Conservation (phyloP, 1,140 invertebrate genomes). For the Cardiocondyla obscurior region DNA sequence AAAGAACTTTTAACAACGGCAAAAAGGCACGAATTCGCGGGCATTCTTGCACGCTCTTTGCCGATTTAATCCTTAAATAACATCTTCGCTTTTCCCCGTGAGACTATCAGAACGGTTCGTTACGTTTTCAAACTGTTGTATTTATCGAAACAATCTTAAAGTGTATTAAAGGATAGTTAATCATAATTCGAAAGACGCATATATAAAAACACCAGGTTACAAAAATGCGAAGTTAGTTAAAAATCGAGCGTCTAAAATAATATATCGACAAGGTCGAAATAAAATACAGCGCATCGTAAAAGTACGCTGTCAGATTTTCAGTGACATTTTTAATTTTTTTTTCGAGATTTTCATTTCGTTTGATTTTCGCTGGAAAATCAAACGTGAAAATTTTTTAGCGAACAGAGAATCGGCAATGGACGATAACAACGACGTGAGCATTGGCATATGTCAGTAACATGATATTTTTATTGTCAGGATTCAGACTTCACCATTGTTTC, state of each 20-base stretch:
- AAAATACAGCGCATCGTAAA: not conserved
- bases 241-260: not conserved
- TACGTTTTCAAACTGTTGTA: not conserved
- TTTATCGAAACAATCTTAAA: not conserved
- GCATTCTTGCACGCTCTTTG: slow-evolving; percentile 51
- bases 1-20: slow-evolving; percentile 73
- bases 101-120: not conserved
- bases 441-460: slow-evolving; percentile 46
- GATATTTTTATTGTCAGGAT: slow-evolving; percentile 50
- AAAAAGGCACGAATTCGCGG: slow-evolving; percentile 72
- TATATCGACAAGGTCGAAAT: not conserved
- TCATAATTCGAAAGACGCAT: not conserved
- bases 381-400: slow-evolving; percentile 17
- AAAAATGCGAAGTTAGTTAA: not conserved
- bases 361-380: not conserved
- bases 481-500: slow-evolving; percentile 35
- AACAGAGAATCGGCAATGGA: not conserved
- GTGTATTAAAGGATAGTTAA: not conserved
- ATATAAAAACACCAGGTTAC: not conserved
- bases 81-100: not conserved
- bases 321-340: slow-evolving; percentile 15
- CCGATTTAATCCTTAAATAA: slow-evolving; percentile 37
- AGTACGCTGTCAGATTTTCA: not conserved
- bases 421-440: slow-evolving; percentile 19
- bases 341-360: not conserved